Evolutionary conservation across 2,888 invertebrate species (phyloP), one percentile per base, ranked within the genome.

Genomic region (Lordiphosa andalusiaca): DNA sequence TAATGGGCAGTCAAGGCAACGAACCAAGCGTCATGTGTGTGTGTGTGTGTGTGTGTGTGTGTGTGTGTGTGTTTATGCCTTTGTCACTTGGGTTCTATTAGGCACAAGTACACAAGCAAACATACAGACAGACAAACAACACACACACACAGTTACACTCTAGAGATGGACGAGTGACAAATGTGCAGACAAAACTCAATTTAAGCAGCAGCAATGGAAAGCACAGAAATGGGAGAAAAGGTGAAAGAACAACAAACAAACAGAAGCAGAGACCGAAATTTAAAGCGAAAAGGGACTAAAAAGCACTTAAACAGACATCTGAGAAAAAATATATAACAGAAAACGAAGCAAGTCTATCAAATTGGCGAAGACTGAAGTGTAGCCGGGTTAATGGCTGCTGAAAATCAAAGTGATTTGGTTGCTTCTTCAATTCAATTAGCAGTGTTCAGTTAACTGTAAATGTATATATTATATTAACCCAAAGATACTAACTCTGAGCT

Each of bases 81-180:
- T 69, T 76, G 83, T 77, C 77, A 73, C 84, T 83, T 59, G 77
- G 83, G 83, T 80, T 77, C 84, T 77, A 77, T 77, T 77, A 77
- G 81, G 81, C 76, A 64, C 83, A 78, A 67, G 57, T 63, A 66
- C 59, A 60, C 33, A 52, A 9, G 37, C 49, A 16, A 41, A 46
- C 10, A 49, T 38, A 47, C n/a, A 37, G 9, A 39, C 41, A 39
- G 13, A 39, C 23, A 44, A 23, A 23, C 25, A 49, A 40, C 52
- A 53, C 44, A 44, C 40, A n/a, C 25, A 47, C 42, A 44, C 25
- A 53, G 12, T 30, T 30, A 30, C 30, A 30, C 30, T 30, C 30
- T 30, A 54, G 6, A 51, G 37, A 40, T 25, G 10, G 21, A 36
- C 30, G 30, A 42, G 33, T 44, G 40, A 40, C 9, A 38, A 40